Base-by-base conservation (phyloP, 2,888 invertebrate species). In the Luperina nickerlii region DNA sequence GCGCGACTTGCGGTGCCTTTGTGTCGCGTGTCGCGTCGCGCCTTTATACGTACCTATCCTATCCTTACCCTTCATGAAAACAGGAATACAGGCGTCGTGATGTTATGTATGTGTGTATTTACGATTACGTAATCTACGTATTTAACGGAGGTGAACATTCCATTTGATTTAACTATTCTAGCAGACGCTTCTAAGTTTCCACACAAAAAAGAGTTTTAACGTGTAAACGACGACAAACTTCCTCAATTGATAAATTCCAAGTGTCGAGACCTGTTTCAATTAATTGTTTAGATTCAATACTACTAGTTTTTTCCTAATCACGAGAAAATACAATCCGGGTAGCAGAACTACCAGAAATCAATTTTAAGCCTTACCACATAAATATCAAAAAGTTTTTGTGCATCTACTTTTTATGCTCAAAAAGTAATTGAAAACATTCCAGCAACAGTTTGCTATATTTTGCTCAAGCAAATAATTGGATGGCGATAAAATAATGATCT, bases 361-460 rank as follows among this genome's bases (percentile, higher is more conserved):
- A 86, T 74, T 78, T 83, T 69, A 65, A 48, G 72, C 27, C 76
- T 79, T 75, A 63, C 76, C 32, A 65, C 57, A 68, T 68, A 74
- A 75, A 77, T 57, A 79, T 74, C 48, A 48, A 62, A 48, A 13
- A 45, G 63, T 79, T 80, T 89, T 87, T 79, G 54, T 66, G 45
- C 32, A 72, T 67, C 18, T 0, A 71, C 4, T 89, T 83, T 87
- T 88, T 86, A 8, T 68, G 15, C 70, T 68, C 60, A 63, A 79
- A 77, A 81, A 79, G 69, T 86, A 86, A 88, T 88, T 86, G 83
- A 82, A 85, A 82, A 78, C 66, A 72, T 80, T 74, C 72, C 74
- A 81, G 73, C 62, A 74, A 13, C 32, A 74, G 15, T 82, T 76
- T 42, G 48, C 27, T 70, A 76, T 74, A 84, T 84, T 84, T 77